Percentiles rank a stretch among this genome's conserved stretches.
phyloP scores from a whole-genome alignment of 2,113 vertebrate species.

The Syrmaticus mikado region DNA sequence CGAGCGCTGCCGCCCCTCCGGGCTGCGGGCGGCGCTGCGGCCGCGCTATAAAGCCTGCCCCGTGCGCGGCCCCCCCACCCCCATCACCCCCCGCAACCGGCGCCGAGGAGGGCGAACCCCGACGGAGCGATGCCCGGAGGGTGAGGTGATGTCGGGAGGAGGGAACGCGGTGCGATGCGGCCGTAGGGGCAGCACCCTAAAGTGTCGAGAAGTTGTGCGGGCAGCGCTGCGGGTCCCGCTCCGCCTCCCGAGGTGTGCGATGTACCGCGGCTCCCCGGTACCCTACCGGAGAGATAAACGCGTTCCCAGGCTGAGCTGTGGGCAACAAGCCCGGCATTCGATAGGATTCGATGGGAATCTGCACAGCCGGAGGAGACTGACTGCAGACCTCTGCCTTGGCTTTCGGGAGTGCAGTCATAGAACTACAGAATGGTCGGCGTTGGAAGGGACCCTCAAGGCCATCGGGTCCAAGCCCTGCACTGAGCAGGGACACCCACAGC shows the following conservation, averaged over 20 bases:
- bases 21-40: neutral
- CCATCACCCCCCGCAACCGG: neutral
- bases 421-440: no score
- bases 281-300: neutral
- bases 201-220: neutral
- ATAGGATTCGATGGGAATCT: neutral
- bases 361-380: neutral
- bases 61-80: neutral
- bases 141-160: neutral
- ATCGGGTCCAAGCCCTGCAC: no score
- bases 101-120: no score
- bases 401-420: neutral
- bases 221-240: neutral
- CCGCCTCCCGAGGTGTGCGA: neutral
- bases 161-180: neutral
- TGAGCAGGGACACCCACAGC: no score
- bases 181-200: neutral
- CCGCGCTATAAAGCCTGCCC: neutral
- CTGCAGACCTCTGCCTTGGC: neutral
- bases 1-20: neutral
- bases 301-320: neutral
- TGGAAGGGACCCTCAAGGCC: no score
- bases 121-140: no score
- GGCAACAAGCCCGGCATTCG: neutral
- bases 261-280: neutral